phyloP scores from a whole-genome alignment of 2,888 invertebrate species.

The Molanna angustata region DNA sequence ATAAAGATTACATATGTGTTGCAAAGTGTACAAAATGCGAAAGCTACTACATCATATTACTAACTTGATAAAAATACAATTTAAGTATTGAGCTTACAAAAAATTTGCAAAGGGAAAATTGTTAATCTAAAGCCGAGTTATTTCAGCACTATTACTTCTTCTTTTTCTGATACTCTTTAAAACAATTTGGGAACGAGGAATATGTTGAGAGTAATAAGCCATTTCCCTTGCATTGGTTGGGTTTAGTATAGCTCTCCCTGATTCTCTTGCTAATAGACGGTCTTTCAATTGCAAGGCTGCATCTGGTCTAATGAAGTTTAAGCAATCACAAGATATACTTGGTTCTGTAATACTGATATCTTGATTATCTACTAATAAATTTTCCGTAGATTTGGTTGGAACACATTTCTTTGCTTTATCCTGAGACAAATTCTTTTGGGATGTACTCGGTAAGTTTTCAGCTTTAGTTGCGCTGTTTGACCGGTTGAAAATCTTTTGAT shows the following conservation, averaged over 20 bases:
- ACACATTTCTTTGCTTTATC: slow-evolving; percentile 4
- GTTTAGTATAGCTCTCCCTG: slow-evolving; percentile 40
- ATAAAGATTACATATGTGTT: too few species aligned
- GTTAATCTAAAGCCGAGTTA: slow-evolving; percentile 14
- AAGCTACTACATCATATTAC: too few species aligned
- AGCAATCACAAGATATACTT: slow-evolving; percentile 70
- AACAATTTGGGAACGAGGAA: slow-evolving; percentile 46
- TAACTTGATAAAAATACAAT: too few species aligned
- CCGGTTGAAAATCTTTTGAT: slow-evolving; percentile 51
- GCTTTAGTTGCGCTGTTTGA: slow-evolving; percentile 60
- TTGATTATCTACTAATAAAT: slow-evolving; percentile 65
- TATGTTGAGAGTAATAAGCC: slow-evolving; percentile 49
- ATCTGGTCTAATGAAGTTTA: slow-evolving; percentile 42
- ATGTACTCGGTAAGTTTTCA: slow-evolving; percentile 26
- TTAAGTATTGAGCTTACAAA: too few species aligned
- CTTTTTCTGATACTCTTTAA: slow-evolving; percentile 14
- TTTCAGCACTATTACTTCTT: slow-evolving; percentile 14
- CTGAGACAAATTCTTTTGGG: neutral
- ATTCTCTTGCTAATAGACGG: slow-evolving; percentile 21
- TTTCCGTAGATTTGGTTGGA: slow-evolving; percentile 76
- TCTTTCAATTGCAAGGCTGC: slow-evolving; percentile 17
- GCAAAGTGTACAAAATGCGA: too few species aligned
- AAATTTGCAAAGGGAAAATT: too few species aligned
- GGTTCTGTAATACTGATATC: slow-evolving; percentile 63
- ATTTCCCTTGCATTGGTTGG: slow-evolving; percentile 43